Conservation (phyloP, 2,888 invertebrate species). For the Caenorhabditis wallacei region DNA sequence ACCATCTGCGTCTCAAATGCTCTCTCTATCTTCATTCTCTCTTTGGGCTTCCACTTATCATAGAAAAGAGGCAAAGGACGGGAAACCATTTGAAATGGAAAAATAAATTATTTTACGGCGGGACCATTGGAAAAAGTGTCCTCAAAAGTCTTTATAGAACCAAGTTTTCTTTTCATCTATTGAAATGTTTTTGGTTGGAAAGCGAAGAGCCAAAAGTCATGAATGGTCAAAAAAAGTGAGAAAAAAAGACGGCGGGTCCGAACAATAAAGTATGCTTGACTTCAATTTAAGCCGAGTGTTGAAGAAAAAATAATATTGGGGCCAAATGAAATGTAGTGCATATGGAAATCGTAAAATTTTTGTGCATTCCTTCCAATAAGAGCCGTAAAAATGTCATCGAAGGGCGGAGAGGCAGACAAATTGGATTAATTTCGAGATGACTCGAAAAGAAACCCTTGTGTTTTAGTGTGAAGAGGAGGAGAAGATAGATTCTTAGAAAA, state of each 20-base stretch:
- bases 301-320: background rate
- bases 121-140: constrained; percentile 9
- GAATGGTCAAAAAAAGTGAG: constrained; percentile 24
- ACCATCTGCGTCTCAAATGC: constrained; percentile 34
- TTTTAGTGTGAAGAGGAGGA: background rate
- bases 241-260: constrained; percentile 3
- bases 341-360: constrained; percentile 39
- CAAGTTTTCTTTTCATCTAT: constrained; percentile 31
- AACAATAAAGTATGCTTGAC: constrained; percentile 56
- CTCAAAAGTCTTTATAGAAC: background rate
- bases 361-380: constrained; percentile 14
- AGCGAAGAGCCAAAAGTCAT: constrained; percentile 16
- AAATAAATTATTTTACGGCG: constrained; percentile 39
- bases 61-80: constrained; percentile 35
- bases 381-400: constrained; percentile 32
- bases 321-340: constrained; percentile 17
- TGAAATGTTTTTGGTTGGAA: constrained; percentile 3
- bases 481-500: background rate
- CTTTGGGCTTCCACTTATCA: constrained; percentile 56
- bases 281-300: constrained; percentile 22
- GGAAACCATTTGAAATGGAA: constrained; percentile 43
- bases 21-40: constrained; percentile 27
- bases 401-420: constrained; percentile 1
- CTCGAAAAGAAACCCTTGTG: background rate
- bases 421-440: background rate